A percentile compares a stretch with the other conserved stretches of the same genome.
Conservation (phyloP, 2,797 vertebrate genomes). For the Hephaestus fuliginosus region DNA sequence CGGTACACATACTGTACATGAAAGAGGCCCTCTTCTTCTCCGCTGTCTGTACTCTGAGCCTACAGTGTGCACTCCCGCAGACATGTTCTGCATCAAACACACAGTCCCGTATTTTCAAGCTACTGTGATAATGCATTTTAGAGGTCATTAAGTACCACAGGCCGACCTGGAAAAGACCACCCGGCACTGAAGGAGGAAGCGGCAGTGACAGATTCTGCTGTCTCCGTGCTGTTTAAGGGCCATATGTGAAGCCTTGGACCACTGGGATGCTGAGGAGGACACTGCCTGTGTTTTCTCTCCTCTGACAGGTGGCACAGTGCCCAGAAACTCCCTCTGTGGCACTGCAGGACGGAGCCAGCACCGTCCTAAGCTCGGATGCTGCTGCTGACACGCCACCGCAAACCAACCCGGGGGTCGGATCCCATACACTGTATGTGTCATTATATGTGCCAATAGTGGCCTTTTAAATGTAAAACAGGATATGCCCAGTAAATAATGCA, state of each 20-base stretch:
- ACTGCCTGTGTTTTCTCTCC: constrained; percentile 53
- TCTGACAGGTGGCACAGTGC: constrained; percentile 63
- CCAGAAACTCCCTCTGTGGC: constrained; percentile 51
- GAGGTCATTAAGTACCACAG: constrained; percentile 19
- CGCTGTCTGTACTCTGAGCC: not conserved
- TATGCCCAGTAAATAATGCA: not conserved
- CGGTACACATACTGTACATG: constrained; percentile 23
- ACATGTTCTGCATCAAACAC: constrained; percentile 1
- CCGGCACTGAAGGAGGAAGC: constrained; percentile 1
- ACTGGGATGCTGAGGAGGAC: constrained; percentile 60
- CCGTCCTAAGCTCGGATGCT: constrained; percentile 43
- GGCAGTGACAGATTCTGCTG: constrained; percentile 33
- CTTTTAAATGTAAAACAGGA: constrained; percentile 10
- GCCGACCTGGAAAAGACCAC: constrained; percentile 9
- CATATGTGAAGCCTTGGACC: constrained; percentile 46
- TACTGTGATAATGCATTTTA: constrained; percentile 24
- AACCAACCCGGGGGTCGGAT: constrained; percentile 4
- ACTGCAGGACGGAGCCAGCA: constrained; percentile 51
- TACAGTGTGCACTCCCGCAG: not conserved
- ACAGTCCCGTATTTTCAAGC: constrained; percentile 5
- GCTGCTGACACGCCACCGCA: constrained; percentile 27
- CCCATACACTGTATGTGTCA: too few relatives aligned
- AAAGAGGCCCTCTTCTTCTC: constrained; percentile 30
- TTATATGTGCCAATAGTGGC: constrained; percentile 11
- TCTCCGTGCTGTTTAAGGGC: constrained; percentile 38